Evolutionary conservation across 2,113 vertebrate species (phyloP).

Genomic region (Corythornis vintsioides): DNA sequence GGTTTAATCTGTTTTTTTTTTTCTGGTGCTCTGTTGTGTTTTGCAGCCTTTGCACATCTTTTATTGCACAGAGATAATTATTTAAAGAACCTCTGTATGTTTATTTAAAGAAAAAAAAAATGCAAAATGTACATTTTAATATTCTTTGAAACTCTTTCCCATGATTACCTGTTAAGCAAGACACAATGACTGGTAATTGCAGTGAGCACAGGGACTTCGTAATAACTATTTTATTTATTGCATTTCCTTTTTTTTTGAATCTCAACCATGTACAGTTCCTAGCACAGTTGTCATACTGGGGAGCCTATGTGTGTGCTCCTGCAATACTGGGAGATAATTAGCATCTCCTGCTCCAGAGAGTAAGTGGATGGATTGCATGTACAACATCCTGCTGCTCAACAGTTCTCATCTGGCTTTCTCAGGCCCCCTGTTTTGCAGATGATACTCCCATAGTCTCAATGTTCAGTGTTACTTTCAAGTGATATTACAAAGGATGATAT

Average conservation of each 20-base stretch:
- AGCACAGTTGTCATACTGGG: background rate
- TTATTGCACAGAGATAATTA: conserved; percentile 16
- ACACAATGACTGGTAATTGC: background rate
- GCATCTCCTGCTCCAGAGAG: background rate
- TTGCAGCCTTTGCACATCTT: conserved; percentile 36
- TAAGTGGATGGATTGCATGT: background rate
- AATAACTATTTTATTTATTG: background rate
- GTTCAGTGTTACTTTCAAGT: conserved; percentile 22
- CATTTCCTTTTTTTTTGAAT: background rate
- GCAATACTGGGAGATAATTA: background rate
- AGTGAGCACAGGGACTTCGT: background rate
- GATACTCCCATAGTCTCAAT: conserved; percentile 42
- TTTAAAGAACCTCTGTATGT: conserved; percentile 18
- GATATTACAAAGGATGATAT: conserved; percentile 47
- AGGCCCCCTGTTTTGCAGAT: background rate
- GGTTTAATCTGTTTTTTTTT: conserved; percentile 12
- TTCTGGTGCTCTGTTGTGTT: conserved; percentile 20
- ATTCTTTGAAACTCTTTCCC: background rate
- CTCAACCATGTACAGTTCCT: background rate
- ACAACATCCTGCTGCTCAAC: conserved; percentile 2
- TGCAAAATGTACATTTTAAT: background rate
- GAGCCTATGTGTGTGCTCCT: background rate
- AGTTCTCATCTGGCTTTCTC: conserved; percentile 2
- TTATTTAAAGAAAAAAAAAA: conserved; percentile 23
- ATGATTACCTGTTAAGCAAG: background rate